Base-by-base conservation (phyloP, 2,113 vertebrate species). In the Meleagris gallopavo region DNA sequence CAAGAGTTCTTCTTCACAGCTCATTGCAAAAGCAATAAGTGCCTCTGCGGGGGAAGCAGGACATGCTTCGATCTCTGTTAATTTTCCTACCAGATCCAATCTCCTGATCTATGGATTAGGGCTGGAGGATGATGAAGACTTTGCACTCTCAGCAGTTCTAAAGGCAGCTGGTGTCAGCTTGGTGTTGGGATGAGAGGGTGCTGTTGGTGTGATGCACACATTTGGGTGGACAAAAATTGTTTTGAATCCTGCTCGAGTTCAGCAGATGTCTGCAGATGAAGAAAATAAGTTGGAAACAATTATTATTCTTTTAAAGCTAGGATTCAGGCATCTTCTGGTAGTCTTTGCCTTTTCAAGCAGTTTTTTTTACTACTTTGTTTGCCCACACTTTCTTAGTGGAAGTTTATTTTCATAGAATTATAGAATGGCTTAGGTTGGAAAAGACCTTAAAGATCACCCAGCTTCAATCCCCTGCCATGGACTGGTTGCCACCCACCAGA, bases 31-130 rank as follows among this genome's bases (percentile, higher is more conserved):
- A 77, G 32, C 27, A 48, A 22, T 22, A 55, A 25, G 11, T 58
- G 79, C 38, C 55, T 83, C 16, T 0, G 0, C 1, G 1, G 14
- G 48, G 13, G 14, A 13, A n/a, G 13, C 1, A 16, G 0, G 15
- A 29, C 2, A 11, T 4, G 3, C 43, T 90, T 88, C 32, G 13
- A 34, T 2, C 43, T 64, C 65, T 4, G 5, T 17, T 72, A 34
- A 29, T 66, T 76, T 48, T 69, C 22, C 41, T 50, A 12, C 25
- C 38, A 55, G 62, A 54, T 10, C 16, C 29, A 43, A 3, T 48
- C 32, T 73, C 27, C 30, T 41, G 41, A 18, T 43, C 11, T 34
- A 25, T 40, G 45, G 36, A 15, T 50, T 34, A 34, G 54, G 36
- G 24, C 7, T 29, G 74, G 38, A 7, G 25, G 57, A 32, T 19